A percentile compares a stretch with the other conserved stretches of the same genome.
phyloP scores from a whole-genome alignment of 2,888 invertebrate genomes.

The Tachina fera region DNA sequence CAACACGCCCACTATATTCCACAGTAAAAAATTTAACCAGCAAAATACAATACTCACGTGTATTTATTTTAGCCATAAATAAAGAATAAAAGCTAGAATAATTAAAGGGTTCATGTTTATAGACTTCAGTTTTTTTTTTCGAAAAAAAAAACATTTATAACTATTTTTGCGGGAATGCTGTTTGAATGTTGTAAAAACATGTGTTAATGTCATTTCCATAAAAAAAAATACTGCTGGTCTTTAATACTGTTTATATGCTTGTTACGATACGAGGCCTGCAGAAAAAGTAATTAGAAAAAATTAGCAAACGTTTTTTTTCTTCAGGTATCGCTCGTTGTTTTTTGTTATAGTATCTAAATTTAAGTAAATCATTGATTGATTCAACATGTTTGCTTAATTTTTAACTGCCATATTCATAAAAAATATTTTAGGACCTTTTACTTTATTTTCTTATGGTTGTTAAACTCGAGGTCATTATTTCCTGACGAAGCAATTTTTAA shows the following conservation, averaged over 20 bases:
- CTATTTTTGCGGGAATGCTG: background rate
- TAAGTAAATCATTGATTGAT: no score
- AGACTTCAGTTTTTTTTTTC: conserved; percentile 27
- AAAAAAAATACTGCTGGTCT: conserved; percentile 24
- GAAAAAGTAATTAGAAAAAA: background rate
- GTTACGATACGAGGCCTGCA: conserved; percentile 30
- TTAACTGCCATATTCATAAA: no score
- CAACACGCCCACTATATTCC: conserved; percentile 62
- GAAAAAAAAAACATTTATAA: conserved; percentile 32
- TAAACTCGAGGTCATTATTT: no score
- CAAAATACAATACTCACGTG: conserved; percentile 27
- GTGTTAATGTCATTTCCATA: conserved; percentile 58
- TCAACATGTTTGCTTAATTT: no score
- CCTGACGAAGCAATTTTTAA: no score
- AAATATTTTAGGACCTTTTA: no score
- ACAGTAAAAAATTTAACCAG: conserved; percentile 56
- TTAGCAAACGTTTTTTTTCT: no score
- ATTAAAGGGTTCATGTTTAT: conserved; percentile 67
- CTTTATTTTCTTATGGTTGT: no score
- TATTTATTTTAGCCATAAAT: background rate
- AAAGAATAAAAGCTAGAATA: conserved; percentile 38
- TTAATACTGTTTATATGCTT: conserved; percentile 28
- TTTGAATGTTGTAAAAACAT: conserved; percentile 56
- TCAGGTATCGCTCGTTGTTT: no score
- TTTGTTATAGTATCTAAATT: no score